Percentiles rank a stretch among this genome's conserved stretches.
Conservation (phyloP, 2,888 invertebrate species). For the Scaptodrosophila latifasciaeformis region DNA sequence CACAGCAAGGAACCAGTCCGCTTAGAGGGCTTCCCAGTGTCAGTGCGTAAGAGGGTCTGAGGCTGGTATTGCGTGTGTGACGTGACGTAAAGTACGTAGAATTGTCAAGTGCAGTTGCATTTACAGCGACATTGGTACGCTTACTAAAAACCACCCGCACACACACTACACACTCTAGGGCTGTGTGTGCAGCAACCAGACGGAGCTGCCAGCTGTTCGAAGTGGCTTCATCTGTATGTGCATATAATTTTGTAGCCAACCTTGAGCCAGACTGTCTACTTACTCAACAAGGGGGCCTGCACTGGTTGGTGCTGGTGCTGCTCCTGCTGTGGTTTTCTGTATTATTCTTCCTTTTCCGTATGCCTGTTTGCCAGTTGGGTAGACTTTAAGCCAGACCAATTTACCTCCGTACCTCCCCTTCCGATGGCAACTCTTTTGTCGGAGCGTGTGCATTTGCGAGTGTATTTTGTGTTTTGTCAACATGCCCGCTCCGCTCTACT, state of each 20-base stretch:
- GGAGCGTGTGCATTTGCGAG: slow-evolving; percentile 18
- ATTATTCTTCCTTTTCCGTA: slow-evolving; percentile 31
- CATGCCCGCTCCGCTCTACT: slow-evolving; percentile 20
- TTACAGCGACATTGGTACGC: slow-evolving; percentile 58
- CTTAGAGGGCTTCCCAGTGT: slow-evolving; percentile 48
- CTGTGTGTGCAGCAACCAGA: background rate
- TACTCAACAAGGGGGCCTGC: background rate
- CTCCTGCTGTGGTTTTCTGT: background rate
- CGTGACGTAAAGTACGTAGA: slow-evolving; percentile 23
- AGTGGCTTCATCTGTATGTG: slow-evolving; percentile 21
- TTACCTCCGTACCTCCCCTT: too few species aligned
- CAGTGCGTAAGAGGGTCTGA: slow-evolving; percentile 39
- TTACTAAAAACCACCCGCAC: slow-evolving; percentile 24
- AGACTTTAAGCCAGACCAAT: too few species aligned
- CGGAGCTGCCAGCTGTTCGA: slow-evolving; percentile 11
- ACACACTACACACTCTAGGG: background rate
- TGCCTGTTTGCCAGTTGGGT: slow-evolving; percentile 36
- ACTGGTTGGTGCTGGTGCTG: background rate
- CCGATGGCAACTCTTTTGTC: too few species aligned
- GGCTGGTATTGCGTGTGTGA: slow-evolving; percentile 26
- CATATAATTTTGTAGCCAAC: slow-evolving; percentile 37
- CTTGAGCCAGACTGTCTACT: slow-evolving; percentile 32
- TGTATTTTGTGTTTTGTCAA: slow-evolving; percentile 45
- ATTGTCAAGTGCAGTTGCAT: slow-evolving; percentile 40
- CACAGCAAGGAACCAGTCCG: too few species aligned